Evolutionary conservation across 2,797 vertebrate species (phyloP).

Genomic region (Mormyrus proboscirostris): DNA sequence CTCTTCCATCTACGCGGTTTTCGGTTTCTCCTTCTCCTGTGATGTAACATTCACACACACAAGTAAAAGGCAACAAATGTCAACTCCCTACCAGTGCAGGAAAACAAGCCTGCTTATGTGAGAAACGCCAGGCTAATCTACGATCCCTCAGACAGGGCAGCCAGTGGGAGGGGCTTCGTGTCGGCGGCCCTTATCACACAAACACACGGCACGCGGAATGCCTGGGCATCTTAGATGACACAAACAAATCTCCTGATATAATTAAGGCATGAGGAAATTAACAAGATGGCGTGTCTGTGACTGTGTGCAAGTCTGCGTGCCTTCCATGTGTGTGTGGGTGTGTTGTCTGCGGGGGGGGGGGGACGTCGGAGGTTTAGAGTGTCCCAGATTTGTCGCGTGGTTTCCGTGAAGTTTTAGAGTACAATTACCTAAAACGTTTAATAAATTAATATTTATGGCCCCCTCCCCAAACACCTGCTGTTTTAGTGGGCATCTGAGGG

Average conservation of each 20-base stretch:
- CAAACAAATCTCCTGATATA: constrained; percentile 58
- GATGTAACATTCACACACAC: not conserved
- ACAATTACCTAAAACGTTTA: not conserved
- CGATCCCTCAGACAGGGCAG: constrained; percentile 45
- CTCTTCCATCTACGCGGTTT: not conserved
- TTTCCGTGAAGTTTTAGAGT: not conserved
- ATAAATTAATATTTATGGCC: not conserved
- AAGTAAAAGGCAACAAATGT: not conserved
- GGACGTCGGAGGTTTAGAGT: not conserved
- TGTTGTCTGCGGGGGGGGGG: not conserved
- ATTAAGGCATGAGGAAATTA: constrained; percentile 60
- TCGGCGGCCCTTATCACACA: constrained; percentile 52
- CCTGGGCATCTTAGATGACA: constrained; percentile 48
- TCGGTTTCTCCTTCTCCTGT: constrained; percentile 6
- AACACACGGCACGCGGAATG: constrained; percentile 57
- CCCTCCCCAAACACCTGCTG: not conserved
- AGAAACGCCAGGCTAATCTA: constrained; percentile 33
- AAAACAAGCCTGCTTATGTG: constrained; percentile 3
- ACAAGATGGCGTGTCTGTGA: constrained; percentile 51
- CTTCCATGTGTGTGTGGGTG: constrained; percentile 4
- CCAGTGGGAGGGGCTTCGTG: constrained; percentile 42
- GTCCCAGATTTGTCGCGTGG: not conserved
- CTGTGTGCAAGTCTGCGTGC: constrained; percentile 30
- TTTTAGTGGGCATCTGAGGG: not conserved
- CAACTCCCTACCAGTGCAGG: not conserved